Conservation (phyloP, 2,797 vertebrate species). For the Oreochromis grahami region DNA sequence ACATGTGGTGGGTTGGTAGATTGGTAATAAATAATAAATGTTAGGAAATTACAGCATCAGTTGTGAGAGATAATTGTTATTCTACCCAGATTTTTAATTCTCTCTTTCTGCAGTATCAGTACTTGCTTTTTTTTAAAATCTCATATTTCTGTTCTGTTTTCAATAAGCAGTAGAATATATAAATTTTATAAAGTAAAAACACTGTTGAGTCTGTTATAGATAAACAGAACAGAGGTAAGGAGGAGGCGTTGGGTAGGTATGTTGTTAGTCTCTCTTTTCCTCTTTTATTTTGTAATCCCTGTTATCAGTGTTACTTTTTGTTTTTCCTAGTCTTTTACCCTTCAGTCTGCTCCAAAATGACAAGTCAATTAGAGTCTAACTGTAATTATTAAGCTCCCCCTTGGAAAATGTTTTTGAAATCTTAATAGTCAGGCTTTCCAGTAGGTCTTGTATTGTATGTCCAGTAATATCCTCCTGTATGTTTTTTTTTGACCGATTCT, state of each 20-base stretch:
- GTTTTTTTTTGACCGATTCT: accelerated
- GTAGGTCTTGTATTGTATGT: not conserved
- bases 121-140: not conserved
- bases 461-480: not conserved
- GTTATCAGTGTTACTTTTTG: accelerated
- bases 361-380: accelerated
- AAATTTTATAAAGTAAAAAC: not conserved
- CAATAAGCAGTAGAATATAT: accelerated
- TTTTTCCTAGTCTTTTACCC: not conserved
- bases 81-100: not conserved
- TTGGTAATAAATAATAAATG: not conserved
- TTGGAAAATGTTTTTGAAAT: not conserved
- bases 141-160: not conserved
- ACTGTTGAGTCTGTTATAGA: not conserved
- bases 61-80: not conserved
- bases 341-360: not conserved
- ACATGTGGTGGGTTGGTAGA: accelerated
- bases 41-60: accelerated
- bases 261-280: not conserved
- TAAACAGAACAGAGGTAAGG: not conserved
- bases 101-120: not conserved
- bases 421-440: not conserved
- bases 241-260: not conserved
- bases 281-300: not conserved
- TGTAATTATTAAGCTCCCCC: not conserved